Conservation (phyloP, 2,888 invertebrate species). For the Glaucopsyche alexis region DNA sequence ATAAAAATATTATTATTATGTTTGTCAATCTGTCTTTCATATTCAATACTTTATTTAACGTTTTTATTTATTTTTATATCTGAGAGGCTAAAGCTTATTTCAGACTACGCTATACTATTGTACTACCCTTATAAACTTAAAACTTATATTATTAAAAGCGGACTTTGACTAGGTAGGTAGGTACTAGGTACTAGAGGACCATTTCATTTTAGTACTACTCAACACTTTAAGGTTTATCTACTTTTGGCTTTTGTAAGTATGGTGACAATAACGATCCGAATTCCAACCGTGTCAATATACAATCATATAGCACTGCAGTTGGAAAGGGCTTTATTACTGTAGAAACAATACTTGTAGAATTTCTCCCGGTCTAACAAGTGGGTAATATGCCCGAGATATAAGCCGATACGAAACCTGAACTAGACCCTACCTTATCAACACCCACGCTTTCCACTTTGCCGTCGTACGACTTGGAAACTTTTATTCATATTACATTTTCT, state of each 20-base stretch:
- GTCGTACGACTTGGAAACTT: constrained; percentile 39
- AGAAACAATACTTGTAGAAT: constrained; percentile 26
- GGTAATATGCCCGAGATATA: constrained; percentile 41
- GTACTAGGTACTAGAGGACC: too few species aligned
- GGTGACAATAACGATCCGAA: too few species aligned
- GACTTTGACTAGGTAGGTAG: too few species aligned
- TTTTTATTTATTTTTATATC: too few species aligned
- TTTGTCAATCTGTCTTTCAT: too few species aligned
- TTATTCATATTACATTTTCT: constrained; percentile 4
- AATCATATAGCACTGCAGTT: neutral
- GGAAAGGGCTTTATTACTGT: neutral
- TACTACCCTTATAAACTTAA: too few species aligned
- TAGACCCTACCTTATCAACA: constrained; percentile 58
- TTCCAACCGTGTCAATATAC: neutral
- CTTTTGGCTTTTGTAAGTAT: neutral
- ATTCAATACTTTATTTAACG: too few species aligned
- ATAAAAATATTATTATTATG: too few species aligned
- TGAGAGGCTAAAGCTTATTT: too few species aligned
- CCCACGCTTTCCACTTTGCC: constrained; percentile 57
- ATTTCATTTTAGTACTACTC: too few species aligned
- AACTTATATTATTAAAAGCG: too few species aligned
- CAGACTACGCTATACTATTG: too few species aligned
- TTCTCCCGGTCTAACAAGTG: constrained; percentile 36
- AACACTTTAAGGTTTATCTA: neutral
- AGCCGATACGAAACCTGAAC: constrained; percentile 57